These are phyloP conservation scores for Eleutherodactylus coqui DNA, from an alignment of 2,797 vertebrate species.

Conservation along the genomic window DNA sequence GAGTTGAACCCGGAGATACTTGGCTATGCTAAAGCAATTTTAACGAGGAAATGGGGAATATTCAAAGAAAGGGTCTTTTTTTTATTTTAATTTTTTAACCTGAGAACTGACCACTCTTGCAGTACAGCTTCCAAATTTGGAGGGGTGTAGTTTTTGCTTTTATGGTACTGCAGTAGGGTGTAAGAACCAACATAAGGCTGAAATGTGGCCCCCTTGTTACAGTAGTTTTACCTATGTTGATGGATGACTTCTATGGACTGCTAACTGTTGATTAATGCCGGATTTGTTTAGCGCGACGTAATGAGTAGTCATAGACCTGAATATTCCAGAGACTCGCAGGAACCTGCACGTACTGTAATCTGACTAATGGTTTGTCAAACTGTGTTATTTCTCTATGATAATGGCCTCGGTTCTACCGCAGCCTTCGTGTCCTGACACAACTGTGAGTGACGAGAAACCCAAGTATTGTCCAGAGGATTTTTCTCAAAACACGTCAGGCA, in stretches of 20 bases:
- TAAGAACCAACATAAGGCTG: not conserved
- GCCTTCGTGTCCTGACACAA: slow-evolving; percentile 17
- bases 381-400: slow-evolving; percentile 30
- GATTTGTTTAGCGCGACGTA: slow-evolving; percentile 48
- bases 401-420: slow-evolving; percentile 28
- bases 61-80: too few species aligned
- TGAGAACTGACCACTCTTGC: too few species aligned
- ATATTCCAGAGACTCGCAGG: not conserved
- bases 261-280: too few species aligned
- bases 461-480: slow-evolving; percentile 38
- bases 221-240: not conserved
- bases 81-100: too few species aligned
- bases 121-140: too few species aligned
- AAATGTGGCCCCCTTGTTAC: not conserved
- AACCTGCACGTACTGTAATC: slow-evolving; percentile 32
- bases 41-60: too few species aligned
- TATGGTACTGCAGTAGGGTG: not conserved
- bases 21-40: too few species aligned
- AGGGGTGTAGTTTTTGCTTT: too few species aligned
- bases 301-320: slow-evolving; percentile 58
- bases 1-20: too few species aligned
- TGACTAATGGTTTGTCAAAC: slow-evolving; percentile 18
- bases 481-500: slow-evolving; percentile 38
- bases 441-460: slow-evolving; percentile 33
- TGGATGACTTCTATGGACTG: slow-evolving; percentile 35